phyloP scores from a whole-genome alignment of 2,888 invertebrate genomes.

The Gastracanthus pulcherrimus region DNA sequence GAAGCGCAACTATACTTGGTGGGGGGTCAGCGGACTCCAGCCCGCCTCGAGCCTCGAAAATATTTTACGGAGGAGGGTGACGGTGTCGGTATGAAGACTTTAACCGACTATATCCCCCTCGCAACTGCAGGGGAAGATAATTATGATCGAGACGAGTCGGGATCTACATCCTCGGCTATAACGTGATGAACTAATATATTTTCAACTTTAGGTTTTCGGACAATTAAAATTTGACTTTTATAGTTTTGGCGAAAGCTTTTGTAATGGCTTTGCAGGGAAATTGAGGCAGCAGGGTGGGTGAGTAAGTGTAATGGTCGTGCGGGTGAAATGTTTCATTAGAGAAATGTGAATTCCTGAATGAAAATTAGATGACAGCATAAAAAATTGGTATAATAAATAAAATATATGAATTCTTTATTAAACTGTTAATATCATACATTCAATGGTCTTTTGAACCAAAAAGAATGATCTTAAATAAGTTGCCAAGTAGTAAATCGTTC shows the following conservation, averaged over 20 bases:
- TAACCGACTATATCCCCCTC: not conserved
- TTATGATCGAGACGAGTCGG: slow-evolving; percentile 2
- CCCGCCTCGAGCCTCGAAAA: slow-evolving; percentile 3
- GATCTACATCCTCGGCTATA: not conserved
- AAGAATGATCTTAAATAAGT: no score
- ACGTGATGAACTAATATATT: not conserved
- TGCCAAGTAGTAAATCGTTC: no score
- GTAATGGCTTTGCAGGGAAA: not conserved
- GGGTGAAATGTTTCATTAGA: not conserved
- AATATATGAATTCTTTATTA: no score
- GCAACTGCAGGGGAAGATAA: slow-evolving; percentile 13
- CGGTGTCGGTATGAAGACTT: not conserved
- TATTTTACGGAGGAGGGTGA: slow-evolving; percentile 23
- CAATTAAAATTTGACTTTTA: not conserved
- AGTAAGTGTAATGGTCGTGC: not conserved
- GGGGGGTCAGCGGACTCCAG: not conserved
- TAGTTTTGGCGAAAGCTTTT: not conserved
- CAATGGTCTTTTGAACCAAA: no score
- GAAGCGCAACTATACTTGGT: not conserved
- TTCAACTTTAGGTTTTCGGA: not conserved
- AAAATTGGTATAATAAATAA: no score
- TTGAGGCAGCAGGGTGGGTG: not conserved
- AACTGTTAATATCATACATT: no score
- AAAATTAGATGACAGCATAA: no score
- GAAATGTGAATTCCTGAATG: no score